These are phyloP conservation scores for Dilophus febrilis DNA, from an alignment of 2,888 invertebrate genomes.

Conservation along the genomic window DNA sequence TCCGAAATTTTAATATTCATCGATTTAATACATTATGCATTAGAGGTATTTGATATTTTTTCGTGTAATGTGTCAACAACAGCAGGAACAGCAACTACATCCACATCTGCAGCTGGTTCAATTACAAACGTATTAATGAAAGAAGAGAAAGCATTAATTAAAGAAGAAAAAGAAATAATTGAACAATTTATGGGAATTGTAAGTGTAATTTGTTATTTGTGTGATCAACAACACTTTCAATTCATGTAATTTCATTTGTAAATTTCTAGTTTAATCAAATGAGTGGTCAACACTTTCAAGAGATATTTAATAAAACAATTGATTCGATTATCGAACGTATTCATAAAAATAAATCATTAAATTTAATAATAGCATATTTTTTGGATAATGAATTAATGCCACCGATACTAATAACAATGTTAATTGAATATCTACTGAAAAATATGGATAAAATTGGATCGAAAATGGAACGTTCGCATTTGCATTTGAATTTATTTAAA, in stretches of 20 bases:
- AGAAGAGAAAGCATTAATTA: constrained; percentile 67
- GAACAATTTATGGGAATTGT: constrained; percentile 94
- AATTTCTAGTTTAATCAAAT: constrained; percentile 67
- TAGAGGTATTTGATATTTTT: constrained; percentile 91
- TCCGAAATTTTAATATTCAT: constrained; percentile 84
- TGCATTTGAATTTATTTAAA: constrained; percentile 90
- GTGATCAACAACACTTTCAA: too few species aligned
- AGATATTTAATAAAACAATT: constrained; percentile 89
- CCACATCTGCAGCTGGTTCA: constrained; percentile 34
- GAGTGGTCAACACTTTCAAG: constrained; percentile 89
- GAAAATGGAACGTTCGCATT: constrained; percentile 75
- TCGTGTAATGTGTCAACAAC: constrained; percentile 43
- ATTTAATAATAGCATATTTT: constrained; percentile 89
- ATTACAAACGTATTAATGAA: constrained; percentile 15
- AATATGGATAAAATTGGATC: constrained; percentile 97
- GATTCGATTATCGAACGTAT: constrained; percentile 92
- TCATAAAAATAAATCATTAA: constrained; percentile 79
- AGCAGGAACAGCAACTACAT: constrained; percentile 27
- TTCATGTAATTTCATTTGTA: too few species aligned
- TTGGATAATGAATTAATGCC: constrained; percentile 85
- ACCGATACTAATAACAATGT: constrained; percentile 87
- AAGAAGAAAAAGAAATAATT: constrained; percentile 94
- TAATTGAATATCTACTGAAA: constrained; percentile 85
- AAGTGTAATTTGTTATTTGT: constrained; percentile 32
- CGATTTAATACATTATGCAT: constrained; percentile 81